Percentiles rank a stretch among this genome's conserved stretches.
Evolutionary conservation across 2,888 invertebrate genomes (phyloP).

Genomic region (Spisula subtruncata): DNA sequence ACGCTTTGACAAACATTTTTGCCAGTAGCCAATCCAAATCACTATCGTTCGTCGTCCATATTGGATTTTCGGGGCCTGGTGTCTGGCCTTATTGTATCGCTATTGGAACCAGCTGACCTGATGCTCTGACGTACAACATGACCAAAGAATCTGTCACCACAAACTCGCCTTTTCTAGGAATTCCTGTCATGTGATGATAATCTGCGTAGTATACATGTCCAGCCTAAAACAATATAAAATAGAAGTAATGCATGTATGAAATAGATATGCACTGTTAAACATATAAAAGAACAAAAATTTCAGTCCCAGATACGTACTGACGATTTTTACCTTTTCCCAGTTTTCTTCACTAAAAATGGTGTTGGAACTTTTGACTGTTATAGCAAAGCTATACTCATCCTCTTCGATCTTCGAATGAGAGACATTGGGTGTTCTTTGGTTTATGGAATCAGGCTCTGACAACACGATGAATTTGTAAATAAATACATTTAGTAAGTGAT

Average conservation of each 20-base stretch:
- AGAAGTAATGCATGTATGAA: too few species aligned
- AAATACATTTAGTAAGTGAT: too few species aligned
- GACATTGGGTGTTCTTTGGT: too few species aligned
- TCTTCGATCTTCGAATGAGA: too few species aligned
- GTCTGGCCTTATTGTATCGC: conserved; percentile 67
- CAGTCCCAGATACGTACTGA: too few species aligned
- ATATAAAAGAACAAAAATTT: too few species aligned
- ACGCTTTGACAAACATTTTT: conserved; percentile 65
- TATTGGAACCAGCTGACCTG: conserved; percentile 65
- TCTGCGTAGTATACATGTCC: conserved; percentile 70
- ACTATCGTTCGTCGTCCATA: conserved; percentile 67
- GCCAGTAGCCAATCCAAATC: conserved; percentile 67
- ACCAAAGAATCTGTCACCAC: conserved; percentile 59
- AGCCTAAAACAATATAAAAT: conserved; percentile 54
- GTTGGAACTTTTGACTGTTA: too few species aligned
- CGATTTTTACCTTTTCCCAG: too few species aligned
- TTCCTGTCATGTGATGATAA: conserved; percentile 58
- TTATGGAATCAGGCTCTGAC: too few species aligned
- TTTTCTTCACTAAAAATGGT: too few species aligned
- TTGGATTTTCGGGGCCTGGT: conserved; percentile 64
- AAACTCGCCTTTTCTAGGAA: conserved; percentile 47
- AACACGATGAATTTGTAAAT: too few species aligned
- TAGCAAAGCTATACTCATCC: too few species aligned
- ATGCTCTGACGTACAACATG: conserved; percentile 64
- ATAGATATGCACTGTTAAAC: background rate